phyloP scores from a whole-genome alignment of 2,888 invertebrate genomes.

The Criorhina ranunculi region DNA sequence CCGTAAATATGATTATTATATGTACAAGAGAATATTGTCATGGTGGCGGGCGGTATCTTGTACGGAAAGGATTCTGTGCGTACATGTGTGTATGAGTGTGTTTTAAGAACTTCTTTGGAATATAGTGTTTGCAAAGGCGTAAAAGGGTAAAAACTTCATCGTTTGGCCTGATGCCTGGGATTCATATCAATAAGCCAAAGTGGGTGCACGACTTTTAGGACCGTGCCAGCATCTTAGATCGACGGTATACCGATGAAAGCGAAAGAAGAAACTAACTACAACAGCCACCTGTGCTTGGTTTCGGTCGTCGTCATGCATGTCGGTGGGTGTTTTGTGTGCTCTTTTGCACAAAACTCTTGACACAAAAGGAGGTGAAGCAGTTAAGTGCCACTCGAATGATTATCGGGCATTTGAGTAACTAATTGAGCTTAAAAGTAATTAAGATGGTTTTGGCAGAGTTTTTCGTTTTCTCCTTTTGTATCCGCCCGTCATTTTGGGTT shows the following conservation, averaged over 20 bases:
- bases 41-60: neutral
- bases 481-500: too few relatives aligned
- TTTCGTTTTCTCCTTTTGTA: constrained; percentile 17
- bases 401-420: constrained; percentile 76
- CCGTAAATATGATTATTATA: constrained; percentile 72
- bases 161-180: constrained; percentile 49
- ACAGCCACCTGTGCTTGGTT: constrained; percentile 39
- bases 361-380: constrained; percentile 69
- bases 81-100: constrained; percentile 19
- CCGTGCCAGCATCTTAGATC: constrained; percentile 38
- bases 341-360: constrained; percentile 63
- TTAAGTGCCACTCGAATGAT: constrained; percentile 72
- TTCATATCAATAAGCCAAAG: constrained; percentile 54
- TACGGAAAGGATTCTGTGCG: neutral
- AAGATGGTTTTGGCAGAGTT: constrained; percentile 69
- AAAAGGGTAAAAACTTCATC: constrained; percentile 68
- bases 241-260: constrained; percentile 4
- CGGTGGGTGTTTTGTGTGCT: constrained; percentile 63
- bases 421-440: constrained; percentile 77
- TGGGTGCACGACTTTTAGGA: constrained; percentile 50
- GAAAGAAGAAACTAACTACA: neutral
- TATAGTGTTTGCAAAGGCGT: constrained; percentile 58
- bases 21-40: constrained; percentile 49
- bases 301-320: constrained; percentile 19
- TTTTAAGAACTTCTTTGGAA: constrained; percentile 36